Evolutionary conservation across 2,888 invertebrate species (phyloP).

Genomic region (Lycaena phlaeas): DNA sequence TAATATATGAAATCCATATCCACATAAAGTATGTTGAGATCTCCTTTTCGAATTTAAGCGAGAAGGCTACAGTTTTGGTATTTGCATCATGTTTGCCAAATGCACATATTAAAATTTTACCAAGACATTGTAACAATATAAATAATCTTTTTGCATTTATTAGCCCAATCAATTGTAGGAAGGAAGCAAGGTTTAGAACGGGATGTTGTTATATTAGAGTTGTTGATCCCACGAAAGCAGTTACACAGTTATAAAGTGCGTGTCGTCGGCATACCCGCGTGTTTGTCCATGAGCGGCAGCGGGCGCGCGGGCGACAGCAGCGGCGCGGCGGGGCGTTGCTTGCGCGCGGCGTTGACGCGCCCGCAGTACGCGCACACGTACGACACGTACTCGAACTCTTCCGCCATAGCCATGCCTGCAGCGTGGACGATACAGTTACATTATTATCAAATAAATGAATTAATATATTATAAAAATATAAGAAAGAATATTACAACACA

Average conservation of each 20-base stretch:
- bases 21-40: no score
- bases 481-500: no score
- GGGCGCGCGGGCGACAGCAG: constrained; percentile 33
- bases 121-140: no score
- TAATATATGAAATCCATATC: no score
- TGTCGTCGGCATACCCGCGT: constrained; percentile 8
- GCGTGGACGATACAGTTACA: not conserved
- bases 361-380: constrained; percentile 95
- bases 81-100: no score
- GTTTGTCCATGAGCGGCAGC: constrained; percentile 15
- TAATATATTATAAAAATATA: not conserved
- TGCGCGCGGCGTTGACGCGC: constrained; percentile 88
- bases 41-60: no score
- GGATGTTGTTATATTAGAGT: no score
- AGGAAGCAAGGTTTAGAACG: no score
- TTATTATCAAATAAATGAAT: not conserved
- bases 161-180: no score
- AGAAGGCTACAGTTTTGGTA: no score
- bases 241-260: not conserved
- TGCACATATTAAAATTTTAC: no score
- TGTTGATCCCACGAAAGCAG: not conserved
- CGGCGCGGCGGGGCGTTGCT: constrained; percentile 87
- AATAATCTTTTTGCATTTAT: no score
- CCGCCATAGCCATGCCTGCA: constrained; percentile 79
- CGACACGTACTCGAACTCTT: constrained; percentile 82